Base-by-base conservation (phyloP, 1,140 invertebrate species). In the Drosophila oshimai region DNA sequence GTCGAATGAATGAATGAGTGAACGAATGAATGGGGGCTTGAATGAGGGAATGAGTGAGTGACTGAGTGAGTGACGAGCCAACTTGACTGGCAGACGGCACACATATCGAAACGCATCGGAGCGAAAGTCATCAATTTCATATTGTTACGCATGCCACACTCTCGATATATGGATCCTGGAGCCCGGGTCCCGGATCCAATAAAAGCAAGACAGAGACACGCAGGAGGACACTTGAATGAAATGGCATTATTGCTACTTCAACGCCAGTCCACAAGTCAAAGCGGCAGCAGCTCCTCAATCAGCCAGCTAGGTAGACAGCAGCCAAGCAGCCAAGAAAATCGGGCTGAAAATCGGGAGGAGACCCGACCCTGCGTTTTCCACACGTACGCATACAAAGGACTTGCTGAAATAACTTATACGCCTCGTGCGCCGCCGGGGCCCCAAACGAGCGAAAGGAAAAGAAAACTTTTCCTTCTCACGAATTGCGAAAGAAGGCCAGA, bases 41-140 rank as follows among this genome's bases (percentile, higher is more conserved):
- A 70, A 77, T 18, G 72, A 50, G 47, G 42, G 71, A 73, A 62
- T 47, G 64, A 47, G 47, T 55, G 55, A 31, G 20, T 70, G 53
- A 55, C 49, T 60, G 53, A 46, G 53, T 65, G 53, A 37, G 34
- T 42, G 55, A 49, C 46, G 51, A 41, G 33, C 45, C 26, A 53
- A 18, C 46, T 51, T 71, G 79, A 67, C 47, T 70, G 42, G 39
- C 68, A 72, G 68, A 71, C 67, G 68, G 74, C 53, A 62, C 58
- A 87, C 76, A 87, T 87, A 87, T 81, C 81, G 81, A 77, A 81
- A 74, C 72, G 76, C 69, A 87, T 77, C 64, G 73, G 57, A 81
- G 76, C 81, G 81, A 87, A 87, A 87, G 81, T 87, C 81, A 87
- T 87, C 81, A 87, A 87, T 87, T 87, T 87, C 81, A 87, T 87